Evolutionary conservation across 1,140 invertebrate species (phyloP), one percentile per base, ranked within the genome.

Genomic region (Sipha flava): DNA sequence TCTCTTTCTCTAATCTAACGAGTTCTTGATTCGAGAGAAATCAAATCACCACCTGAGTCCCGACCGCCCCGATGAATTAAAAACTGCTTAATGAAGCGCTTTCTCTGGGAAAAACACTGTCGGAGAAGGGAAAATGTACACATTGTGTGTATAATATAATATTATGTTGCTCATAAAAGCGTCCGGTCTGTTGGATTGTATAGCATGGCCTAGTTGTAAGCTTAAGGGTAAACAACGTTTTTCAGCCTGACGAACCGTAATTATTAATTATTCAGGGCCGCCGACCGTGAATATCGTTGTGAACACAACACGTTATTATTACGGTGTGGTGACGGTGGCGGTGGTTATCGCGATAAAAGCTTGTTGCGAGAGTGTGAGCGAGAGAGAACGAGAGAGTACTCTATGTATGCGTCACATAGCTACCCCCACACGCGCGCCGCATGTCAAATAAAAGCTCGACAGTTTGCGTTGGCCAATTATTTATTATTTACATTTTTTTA

Each of bases 191-290:
- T 14, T 23, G 12, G 29, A 18, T 16, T 4, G 26, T 23, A 6
- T 14, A 16, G 54, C 26, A n/a, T n/a, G 10, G 37, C 10, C n/a
- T 18, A 45, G 31, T 34, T 77, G 52, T 77, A 77, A 59, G 72
- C 72, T 54, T 59, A 59, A 77, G 73, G 52, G 73, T 77, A 77
- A 77, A 77, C 73, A 77, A 77, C 54, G 73, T 77, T 77, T 77
- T 77, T 77, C 52, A 34, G 49, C n/a, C 73, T 59, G 52, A 77
- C 73, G 73, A 77, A 59, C 73, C 73, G 34, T 59, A 77, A 77
- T 77, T 77, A 77, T 77, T 77, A 77, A 77, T 77, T 77, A 77
- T 57, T 77, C 73, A 77, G 73, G 73, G 73, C 52, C 73, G 49
- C 34, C 73, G 52, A 77, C 73, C 73, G 52, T 77, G 73, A 77